Conservation (phyloP, 1,140 invertebrate species). For the Diachasma alloeum region DNA sequence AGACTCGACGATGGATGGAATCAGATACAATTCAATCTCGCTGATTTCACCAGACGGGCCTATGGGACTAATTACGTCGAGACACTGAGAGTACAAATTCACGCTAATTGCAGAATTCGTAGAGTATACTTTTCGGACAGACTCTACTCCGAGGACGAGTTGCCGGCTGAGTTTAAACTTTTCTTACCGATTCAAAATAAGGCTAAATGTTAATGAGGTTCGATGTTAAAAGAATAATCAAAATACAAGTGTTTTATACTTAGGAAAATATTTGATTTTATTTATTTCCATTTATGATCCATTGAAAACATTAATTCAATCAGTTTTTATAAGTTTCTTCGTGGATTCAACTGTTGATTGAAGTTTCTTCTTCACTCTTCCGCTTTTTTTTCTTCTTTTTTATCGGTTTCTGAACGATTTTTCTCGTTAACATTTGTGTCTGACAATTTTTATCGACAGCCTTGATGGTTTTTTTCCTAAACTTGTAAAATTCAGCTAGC, state of each 20-base stretch:
- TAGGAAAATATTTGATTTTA: conserved; percentile 19
- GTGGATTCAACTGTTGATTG: neutral
- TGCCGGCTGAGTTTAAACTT: conserved; percentile 99
- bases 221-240: neutral
- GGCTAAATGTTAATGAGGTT: conserved; percentile 65
- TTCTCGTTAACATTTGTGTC: conserved; percentile 10
- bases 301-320: neutral
- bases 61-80: conserved; percentile 99
- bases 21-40: conserved; percentile 97
- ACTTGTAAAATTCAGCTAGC: conserved; percentile 29
- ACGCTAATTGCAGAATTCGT: conserved; percentile 98
- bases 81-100: conserved; percentile 96
- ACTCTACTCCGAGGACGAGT: conserved; percentile 98
- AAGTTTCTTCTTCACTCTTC: conserved; percentile 1
- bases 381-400: conserved; percentile 16
- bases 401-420: neutral
- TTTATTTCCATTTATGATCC: neutral
- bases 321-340: neutral
- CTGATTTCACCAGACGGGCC: conserved; percentile 96
- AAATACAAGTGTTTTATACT: neutral
- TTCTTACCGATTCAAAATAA: conserved; percentile 92
- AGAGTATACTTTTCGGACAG: conserved; percentile 99
- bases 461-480: conserved; percentile 30
- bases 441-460: conserved; percentile 35
- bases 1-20: conserved; percentile 99